These are phyloP conservation scores for Drosophila pegasa DNA, from an alignment of 2,888 invertebrate genomes.

Conservation along the genomic window DNA sequence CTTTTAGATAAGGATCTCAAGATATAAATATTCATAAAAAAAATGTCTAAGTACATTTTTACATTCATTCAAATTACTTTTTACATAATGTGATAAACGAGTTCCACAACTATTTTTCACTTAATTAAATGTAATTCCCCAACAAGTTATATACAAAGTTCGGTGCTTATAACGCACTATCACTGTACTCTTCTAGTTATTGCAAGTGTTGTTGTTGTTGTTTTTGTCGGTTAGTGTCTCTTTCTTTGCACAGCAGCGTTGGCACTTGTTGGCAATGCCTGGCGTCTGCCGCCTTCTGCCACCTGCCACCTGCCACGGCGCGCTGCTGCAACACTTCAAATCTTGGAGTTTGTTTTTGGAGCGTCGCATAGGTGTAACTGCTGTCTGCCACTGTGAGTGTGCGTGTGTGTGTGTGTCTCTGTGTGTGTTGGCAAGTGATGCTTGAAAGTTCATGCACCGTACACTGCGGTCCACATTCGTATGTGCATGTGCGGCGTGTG, in stretches of 20 bases:
- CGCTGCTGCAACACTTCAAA: slow-evolving; percentile 67
- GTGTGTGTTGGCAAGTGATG: slow-evolving; percentile 71
- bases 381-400: slow-evolving; percentile 17
- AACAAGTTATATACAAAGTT: background rate
- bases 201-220: slow-evolving; percentile 34
- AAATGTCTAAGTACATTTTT: no score
- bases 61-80: no score
- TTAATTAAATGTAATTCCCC: background rate
- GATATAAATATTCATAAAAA: no score
- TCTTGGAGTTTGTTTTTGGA: slow-evolving; percentile 71
- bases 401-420: slow-evolving; percentile 31
- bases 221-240: slow-evolving; percentile 55
- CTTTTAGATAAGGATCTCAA: no score
- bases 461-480: slow-evolving; percentile 35
- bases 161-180: background rate
- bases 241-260: slow-evolving; percentile 46
- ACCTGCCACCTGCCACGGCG: slow-evolving; percentile 21
- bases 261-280: slow-evolving; percentile 73
- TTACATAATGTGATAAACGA: no score
- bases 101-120: background rate
- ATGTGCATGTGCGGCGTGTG: slow-evolving; percentile 15
- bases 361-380: slow-evolving; percentile 52
- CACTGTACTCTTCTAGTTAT: slow-evolving; percentile 57
- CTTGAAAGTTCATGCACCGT: slow-evolving; percentile 83
- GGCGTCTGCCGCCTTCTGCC: slow-evolving; percentile 30